These are phyloP conservation scores for Ophion ventricosus DNA, from an alignment of 2,888 invertebrate genomes.

Conservation along the genomic window DNA sequence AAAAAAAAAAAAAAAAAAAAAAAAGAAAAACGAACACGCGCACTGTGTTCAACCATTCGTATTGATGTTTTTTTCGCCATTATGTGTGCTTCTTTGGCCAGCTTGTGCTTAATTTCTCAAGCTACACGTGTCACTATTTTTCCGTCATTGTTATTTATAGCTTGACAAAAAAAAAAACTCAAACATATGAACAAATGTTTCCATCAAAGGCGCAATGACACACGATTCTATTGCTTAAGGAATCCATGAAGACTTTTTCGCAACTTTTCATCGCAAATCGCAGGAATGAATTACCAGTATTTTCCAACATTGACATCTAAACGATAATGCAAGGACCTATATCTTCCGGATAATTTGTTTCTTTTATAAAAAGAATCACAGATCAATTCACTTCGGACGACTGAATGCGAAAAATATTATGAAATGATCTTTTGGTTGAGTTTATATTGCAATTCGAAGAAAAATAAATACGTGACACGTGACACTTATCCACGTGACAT, in stretches of 20 bases:
- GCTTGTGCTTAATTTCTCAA: slow-evolving; percentile 11
- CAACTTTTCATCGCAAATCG: background rate
- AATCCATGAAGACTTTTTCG: background rate
- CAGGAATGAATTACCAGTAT: background rate
- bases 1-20: no score
- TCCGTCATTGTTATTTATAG: background rate
- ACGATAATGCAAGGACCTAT: no score
- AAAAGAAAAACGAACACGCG: no score
- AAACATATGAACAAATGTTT: background rate
- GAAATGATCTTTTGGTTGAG: no score
- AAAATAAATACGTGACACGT: no score
- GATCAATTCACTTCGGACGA: no score
- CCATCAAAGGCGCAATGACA: background rate
- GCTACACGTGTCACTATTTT: background rate
- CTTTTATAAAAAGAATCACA: no score
- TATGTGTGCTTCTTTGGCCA: background rate
- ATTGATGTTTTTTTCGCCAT: slow-evolving; percentile 25
- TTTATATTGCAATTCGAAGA: no score
- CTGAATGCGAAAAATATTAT: no score
- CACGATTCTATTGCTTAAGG: background rate
- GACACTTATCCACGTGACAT: no score
- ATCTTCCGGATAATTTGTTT: no score
- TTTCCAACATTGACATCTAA: no score
- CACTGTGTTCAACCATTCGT: background rate
- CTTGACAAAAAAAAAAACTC: background rate